Base-by-base conservation (phyloP, 2,888 invertebrate species). In the Leptinotarsa juncta region DNA sequence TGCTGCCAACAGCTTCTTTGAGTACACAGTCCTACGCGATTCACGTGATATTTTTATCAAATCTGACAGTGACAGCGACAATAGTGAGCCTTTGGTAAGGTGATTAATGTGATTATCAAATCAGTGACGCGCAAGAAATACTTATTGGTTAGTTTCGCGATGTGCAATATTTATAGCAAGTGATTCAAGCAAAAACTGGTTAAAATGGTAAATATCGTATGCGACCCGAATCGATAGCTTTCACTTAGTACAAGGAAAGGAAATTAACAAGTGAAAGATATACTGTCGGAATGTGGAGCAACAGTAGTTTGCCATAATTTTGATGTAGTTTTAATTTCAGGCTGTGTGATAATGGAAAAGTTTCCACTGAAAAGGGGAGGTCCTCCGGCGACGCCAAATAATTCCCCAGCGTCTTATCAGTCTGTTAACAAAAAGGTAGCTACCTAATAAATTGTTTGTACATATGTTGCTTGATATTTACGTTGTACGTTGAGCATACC, bases 291-390 rank as follows among this genome's bases (percentile, higher is more conserved):
- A 69, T 69, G 42, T 42, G 49, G 53, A 69, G 49, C 57, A 48
- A 69, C 48, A 60, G 49, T 23, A 42, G 69, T 50, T 55, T 15
- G 7, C 57, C 14, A 42, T 12, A 69, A 42, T 26, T 32, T 69
- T 75, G 69, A 62, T 67, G 10, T 60, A 49, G 60, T n/a, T 70
- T 42, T 72, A 23, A 20, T 83, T 83, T 67, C 80, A 85, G 85
- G 83, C 84, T 77, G 81, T 79, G 80, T 86, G 84, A 86, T 86
- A 84, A 93, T 93, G 93, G 93, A 93, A 91, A 93, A 92, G 89
- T 92, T 91, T 89, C 93, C 93, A 86, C 88, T 93, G 86, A 93
- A 91, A 88, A 83, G 84, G 80, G 91, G 91, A 83, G 88, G 89
- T 81, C 82, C 85, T 75, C 87, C 90, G 82, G 87, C 89, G 81